Evolutionary conservation across 2,797 vertebrate genomes (phyloP), one percentile per base, ranked within the genome.

Genomic region (Cirrhinus mrigala): DNA sequence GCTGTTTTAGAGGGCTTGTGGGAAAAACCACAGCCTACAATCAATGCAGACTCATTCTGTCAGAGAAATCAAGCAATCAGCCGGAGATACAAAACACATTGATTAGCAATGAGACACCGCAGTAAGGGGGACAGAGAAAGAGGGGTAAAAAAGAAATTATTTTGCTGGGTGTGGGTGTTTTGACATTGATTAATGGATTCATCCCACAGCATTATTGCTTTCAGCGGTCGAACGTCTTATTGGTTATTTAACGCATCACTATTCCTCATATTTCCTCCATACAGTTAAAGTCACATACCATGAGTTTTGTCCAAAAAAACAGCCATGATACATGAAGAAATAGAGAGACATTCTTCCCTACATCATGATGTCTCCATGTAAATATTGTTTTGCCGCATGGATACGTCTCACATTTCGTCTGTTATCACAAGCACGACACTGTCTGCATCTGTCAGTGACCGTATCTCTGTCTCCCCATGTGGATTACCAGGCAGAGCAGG

Each of bases 81-180:
- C 27, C 33, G 0, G 58, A 68, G n/a, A 66, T 40, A 40, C 27
- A 54, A 69, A 70, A 66, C 44, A 44, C 54, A 60, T 70, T 82
- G 79, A 68, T 92, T 93, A 70, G 93, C 90, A 54, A 54, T 93
- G 48, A 92, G 94, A 90, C 88, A 91, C 12, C 89, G 95, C 70
- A 79, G 94, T 68, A 91, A 79, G 77, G 91, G 93, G 90, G 90
- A 20, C 93, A 94, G 89, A 94, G 93, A 86, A 94, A 93, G 84
- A 94, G 90, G 84, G 88, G 91, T 0, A 82, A 89, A 93, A 64
- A 87, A 85, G 84, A 56, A 48, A 60, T 40, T 6, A 44, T 74
- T 66, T 50, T 60, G 22, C n/a, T 14, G 71, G 22, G 22, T 37
- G 33, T 50, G 64, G n/a, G 22, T 48, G 48, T 58, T n/a, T 40